phyloP scores from a whole-genome alignment of 2,888 invertebrate species.

The Oscheius sp. region DNA sequence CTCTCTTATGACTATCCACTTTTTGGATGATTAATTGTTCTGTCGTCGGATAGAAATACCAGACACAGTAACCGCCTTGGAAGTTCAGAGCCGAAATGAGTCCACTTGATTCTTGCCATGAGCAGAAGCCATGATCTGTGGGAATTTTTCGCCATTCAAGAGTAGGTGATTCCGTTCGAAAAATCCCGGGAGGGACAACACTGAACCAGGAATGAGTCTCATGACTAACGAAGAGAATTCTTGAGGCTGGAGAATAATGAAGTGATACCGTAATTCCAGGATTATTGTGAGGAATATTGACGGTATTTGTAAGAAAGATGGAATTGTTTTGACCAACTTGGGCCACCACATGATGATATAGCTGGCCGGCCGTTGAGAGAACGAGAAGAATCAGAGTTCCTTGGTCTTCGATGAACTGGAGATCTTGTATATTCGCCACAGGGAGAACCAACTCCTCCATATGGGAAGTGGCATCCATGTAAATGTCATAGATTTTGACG shows the following conservation, averaged over 20 bases:
- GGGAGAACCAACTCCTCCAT: constrained; percentile 51
- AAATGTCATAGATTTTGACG: constrained; percentile 44
- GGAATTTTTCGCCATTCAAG: constrained; percentile 19
- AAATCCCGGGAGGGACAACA: constrained; percentile 15
- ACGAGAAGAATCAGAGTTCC: constrained; percentile 33
- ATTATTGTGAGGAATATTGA: constrained; percentile 19
- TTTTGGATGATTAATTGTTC: constrained; percentile 7
- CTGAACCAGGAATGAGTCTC: constrained; percentile 33
- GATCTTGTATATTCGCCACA: constrained; percentile 41
- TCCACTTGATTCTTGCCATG: constrained; percentile 26
- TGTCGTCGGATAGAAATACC: constrained; percentile 24
- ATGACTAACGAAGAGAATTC: constrained; percentile 40
- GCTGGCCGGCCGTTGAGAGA: constrained; percentile 34
- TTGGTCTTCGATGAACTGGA: constrained; percentile 32
- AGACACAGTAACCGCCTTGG: constrained; percentile 1
- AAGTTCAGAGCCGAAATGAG: constrained; percentile 23
- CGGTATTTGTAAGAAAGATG: constrained; percentile 44
- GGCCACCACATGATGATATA: constrained; percentile 39
- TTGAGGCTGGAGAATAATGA: constrained; percentile 38
- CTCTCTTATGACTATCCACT: constrained; percentile 6
- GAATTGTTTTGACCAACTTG: constrained; percentile 35
- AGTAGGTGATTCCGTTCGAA: not conserved
- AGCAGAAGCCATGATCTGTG: constrained; percentile 2
- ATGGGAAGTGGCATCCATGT: constrained; percentile 29
- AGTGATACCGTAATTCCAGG: constrained; percentile 27